Evolutionary conservation across 1,140 invertebrate species (phyloP).

Genomic region (Drosophila prosaltans): DNA sequence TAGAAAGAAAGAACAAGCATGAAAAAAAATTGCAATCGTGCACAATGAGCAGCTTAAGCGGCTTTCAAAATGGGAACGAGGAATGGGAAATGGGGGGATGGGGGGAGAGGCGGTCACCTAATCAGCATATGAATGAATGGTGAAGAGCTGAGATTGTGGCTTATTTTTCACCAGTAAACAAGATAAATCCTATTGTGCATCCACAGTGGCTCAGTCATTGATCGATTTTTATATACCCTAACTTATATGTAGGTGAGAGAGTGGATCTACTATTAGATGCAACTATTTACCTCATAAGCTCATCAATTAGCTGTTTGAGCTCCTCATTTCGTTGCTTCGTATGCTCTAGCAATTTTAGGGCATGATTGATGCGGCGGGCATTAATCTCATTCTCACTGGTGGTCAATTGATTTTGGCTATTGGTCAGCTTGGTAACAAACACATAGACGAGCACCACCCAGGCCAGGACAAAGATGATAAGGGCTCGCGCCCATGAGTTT

Average conservation of each 20-base stretch:
- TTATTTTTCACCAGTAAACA: slow-evolving; percentile 1
- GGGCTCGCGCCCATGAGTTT: slow-evolving; percentile 77
- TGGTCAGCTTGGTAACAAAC: slow-evolving; percentile 76
- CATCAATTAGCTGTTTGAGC: slow-evolving; percentile 76
- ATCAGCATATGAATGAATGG: slow-evolving; percentile 37
- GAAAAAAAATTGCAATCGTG: background rate
- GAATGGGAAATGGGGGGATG: background rate
- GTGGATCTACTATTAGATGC: too few species aligned
- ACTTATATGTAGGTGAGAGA: background rate
- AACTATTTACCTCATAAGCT: slow-evolving; percentile 71
- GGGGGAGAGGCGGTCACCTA: background rate
- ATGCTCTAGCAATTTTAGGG: slow-evolving; percentile 73
- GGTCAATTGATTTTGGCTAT: slow-evolving; percentile 51
- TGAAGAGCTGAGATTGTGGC: slow-evolving; percentile 1
- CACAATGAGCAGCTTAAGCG: too few species aligned
- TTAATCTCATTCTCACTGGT: slow-evolving; percentile 65
- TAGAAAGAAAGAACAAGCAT: slow-evolving; percentile 1
- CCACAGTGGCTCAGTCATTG: too few species aligned
- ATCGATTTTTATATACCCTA: background rate
- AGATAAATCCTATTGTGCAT: background rate
- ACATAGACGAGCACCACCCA: slow-evolving; percentile 81
- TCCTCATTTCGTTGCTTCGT: slow-evolving; percentile 79
- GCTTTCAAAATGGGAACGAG: too few species aligned
- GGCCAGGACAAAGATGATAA: slow-evolving; percentile 77
- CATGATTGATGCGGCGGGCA: slow-evolving; percentile 71